Conservation (phyloP, 2,113 vertebrate species). For the Actinemys pallida region DNA sequence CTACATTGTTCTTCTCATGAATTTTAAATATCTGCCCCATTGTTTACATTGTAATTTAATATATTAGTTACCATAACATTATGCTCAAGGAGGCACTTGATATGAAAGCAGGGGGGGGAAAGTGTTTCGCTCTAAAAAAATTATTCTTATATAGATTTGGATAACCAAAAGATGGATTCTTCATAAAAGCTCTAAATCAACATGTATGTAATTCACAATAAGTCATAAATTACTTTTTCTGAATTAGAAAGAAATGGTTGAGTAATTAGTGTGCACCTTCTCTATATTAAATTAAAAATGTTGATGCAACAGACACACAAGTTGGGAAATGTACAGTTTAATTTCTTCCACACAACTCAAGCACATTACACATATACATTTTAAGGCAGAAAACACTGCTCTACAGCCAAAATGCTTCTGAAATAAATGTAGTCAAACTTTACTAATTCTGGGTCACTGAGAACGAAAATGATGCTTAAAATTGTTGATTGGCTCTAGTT, state of each 20-base stretch:
- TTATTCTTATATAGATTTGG: neutral
- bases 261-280: neutral
- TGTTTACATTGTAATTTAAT: neutral
- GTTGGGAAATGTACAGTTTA: neutral
- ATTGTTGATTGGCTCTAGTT: no score
- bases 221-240: neutral
- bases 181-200: neutral
- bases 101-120: neutral
- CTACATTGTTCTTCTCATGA: neutral
- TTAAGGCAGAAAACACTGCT: neutral
- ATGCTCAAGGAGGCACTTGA: neutral
- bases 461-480: no score
- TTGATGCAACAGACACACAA: neutral
- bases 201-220: neutral
- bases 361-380: neutral
- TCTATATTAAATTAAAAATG: neutral
- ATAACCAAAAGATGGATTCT: neutral
- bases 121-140: neutral
- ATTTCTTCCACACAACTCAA: neutral
- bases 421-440: no score
- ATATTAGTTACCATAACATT: neutral
- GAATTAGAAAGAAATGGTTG: neutral
- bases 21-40: neutral
- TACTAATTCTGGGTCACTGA: no score
- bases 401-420: no score